Evolutionary conservation across 2,113 vertebrate genomes (phyloP).

Genomic region (Psittacara wagleri): DNA sequence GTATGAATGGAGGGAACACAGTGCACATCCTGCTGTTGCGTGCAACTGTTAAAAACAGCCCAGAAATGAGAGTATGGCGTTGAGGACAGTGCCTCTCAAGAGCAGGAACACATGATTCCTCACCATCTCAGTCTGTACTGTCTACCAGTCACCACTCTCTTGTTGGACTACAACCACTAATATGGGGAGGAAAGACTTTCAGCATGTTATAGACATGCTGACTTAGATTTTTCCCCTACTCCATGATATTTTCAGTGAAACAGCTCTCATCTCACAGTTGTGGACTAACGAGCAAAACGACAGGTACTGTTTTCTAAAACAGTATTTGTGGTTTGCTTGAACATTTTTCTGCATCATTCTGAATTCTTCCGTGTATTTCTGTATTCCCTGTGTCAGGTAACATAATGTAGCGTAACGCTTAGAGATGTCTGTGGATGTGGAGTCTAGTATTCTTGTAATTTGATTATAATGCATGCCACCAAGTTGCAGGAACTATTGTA

Average conservation of each 20-base stretch:
- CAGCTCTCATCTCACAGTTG: background rate
- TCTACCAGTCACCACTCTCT: background rate
- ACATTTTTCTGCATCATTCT: background rate
- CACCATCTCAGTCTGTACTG: background rate
- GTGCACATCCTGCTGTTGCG: background rate
- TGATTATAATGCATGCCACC: background rate
- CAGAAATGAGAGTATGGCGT: background rate
- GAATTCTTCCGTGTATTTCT: background rate
- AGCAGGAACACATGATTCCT: background rate
- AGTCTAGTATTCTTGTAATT: background rate
- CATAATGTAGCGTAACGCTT: accelerated
- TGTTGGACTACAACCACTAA: background rate
- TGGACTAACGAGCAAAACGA: background rate
- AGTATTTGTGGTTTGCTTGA: background rate
- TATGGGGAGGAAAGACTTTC: background rate
- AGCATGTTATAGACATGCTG: accelerated
- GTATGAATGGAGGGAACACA: background rate
- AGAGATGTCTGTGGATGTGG: background rate
- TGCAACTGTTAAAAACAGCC: background rate
- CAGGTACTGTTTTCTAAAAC: background rate
- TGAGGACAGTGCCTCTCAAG: background rate
- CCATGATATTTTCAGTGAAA: background rate
- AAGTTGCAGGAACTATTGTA: background rate
- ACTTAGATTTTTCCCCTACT: background rate
- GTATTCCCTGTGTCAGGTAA: background rate